These are phyloP conservation scores for Phataginus tetradactyla DNA, from an alignment of 2,797 vertebrate genomes.

Conservation along the genomic window DNA sequence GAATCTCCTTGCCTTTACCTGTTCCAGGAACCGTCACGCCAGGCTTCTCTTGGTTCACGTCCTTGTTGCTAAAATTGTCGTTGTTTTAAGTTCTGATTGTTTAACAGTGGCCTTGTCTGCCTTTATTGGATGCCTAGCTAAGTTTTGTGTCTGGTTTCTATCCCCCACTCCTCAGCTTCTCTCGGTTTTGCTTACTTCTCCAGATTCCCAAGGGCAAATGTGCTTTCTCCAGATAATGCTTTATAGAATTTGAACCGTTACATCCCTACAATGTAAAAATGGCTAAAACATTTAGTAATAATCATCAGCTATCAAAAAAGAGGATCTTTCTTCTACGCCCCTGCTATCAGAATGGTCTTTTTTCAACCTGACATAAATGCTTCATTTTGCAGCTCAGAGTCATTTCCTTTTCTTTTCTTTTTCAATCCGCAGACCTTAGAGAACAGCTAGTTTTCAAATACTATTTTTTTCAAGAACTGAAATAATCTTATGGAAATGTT, in stretches of 20 bases:
- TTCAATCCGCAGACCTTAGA: not conserved
- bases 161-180: not conserved
- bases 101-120: not conserved
- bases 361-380: not conserved
- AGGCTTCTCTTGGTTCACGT: not conserved
- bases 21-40: not conserved
- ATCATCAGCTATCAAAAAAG: not conserved
- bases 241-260: not conserved
- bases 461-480: not conserved
- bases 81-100: not conserved
- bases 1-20: not conserved
- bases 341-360: not conserved
- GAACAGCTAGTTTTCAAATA: constrained; percentile 15
- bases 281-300: not conserved
- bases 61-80: not conserved
- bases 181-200: not conserved
- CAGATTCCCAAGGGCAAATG: not conserved
- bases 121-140: not conserved
- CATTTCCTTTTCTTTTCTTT: not conserved
- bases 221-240: not conserved
- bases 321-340: not conserved
- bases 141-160: not conserved
- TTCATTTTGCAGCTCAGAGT: not conserved
- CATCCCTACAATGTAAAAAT: not conserved
- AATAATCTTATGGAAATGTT: constrained; percentile 7